Evolutionary conservation across 1,140 invertebrate genomes (phyloP), one percentile per base, ranked within the genome.

Genomic region (Papilio xuthus): DNA sequence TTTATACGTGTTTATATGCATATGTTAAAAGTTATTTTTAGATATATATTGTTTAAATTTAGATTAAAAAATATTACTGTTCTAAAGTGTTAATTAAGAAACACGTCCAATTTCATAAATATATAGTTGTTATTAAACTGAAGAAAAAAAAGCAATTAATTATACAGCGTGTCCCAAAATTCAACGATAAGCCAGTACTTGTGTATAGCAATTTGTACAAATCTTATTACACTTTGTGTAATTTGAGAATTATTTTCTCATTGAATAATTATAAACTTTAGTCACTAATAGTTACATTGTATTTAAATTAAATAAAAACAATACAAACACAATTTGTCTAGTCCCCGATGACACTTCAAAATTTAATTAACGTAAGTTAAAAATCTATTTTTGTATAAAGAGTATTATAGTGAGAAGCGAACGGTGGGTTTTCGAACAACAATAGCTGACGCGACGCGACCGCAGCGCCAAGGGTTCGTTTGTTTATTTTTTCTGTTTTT

Each of bases 401-500:
- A 42, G 42, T 50, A 28, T 50, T 75, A 56, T 56, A 56, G 73
- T 75, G 32, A 37, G 18, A 7, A 56, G 71, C 37, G 41, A 26
- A 32, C 47, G 73, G 73, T 56, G 20, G 72, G 23, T 53, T 42
- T 28, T 32, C 72, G 9, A 71, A 71, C 41, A 75, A 75, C 72
- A 56, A 56, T 18, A 20, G 73, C 47, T 56, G 73, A 75, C 50
- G 47, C 74, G 73, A 75, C 50, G 47, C 74, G 50, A 76, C 74
- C 74, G 50, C 73, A 32, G 2, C 28, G 74, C 18, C 72, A 28
- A 60, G 63, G 69, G 76, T 42, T 67, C 60, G 47, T 72, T 37
- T 73, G 67, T 50, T 81, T 79, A 63, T 74, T 80, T 80, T 83
- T 84, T 82, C 79, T 82, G 78, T 80, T 77, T 83, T 87, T 84